Evolutionary conservation across 2,888 invertebrate species (phyloP), one percentile per base, ranked within the genome.

Genomic region (Mimas tiliae): DNA sequence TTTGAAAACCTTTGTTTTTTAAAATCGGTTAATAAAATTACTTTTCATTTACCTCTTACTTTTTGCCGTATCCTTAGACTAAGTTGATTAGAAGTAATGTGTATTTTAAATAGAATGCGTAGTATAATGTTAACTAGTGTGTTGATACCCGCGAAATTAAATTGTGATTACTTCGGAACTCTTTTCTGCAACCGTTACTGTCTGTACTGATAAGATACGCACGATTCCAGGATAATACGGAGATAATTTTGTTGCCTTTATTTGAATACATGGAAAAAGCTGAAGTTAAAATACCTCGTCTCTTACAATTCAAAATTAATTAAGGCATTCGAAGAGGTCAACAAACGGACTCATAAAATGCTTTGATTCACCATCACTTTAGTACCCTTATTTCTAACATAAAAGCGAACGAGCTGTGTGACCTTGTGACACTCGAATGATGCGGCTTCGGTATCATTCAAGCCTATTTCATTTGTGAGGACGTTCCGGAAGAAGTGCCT

Each of bases 331-430:
- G 47, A 34, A 19, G 48, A 48, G 47, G 33, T 58, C 53, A 19
- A 19, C 65, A 52, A 64, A 53, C 34, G 34, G 48, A 33, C 58
- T 58, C 16, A 58, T 65, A 65, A 65, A 65, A 47, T 14, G 14
- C 58, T 64, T 58, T 64, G 42, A 64, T 67, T 62, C 50, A 48
- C 62, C 51, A 27, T 62, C 48, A 64, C 34, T 50, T 51, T 38
- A 64, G 64, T 70, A 63, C 71, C 69, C 67, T 76, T 69, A 71
- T 62, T 63, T 52, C 65, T 50, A 55, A 67, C 69, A 73, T 72
- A 71, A 74, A 76, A 76, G 72, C 69, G 69, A 74, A 74, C 71
- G 68, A 71, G 63, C 69, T 63, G 63, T 69, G 72, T 72, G 72
- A 74, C 74, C 76, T 73, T 73, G 69, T 27, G 66, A 66, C 68